Percentiles rank a stretch among this genome's conserved stretches.
Conservation (phyloP, 2,888 invertebrate genomes). For the Alentia gelatinosa region DNA sequence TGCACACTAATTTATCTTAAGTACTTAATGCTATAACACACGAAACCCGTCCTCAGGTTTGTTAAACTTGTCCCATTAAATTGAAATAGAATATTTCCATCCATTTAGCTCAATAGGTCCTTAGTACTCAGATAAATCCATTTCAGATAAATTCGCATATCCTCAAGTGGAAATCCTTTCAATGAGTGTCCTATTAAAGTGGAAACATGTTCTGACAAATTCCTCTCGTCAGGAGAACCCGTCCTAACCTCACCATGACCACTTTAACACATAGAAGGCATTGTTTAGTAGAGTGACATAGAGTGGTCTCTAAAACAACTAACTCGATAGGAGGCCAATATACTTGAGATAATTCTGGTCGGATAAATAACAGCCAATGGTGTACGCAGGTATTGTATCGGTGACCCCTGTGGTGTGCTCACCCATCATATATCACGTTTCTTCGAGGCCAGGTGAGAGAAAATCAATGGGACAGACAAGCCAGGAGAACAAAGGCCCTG, state of each 20-base stretch:
- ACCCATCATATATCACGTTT: neutral
- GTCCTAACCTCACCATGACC: neutral
- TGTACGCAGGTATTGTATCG: slow-evolving; percentile 4
- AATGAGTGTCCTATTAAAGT: neutral
- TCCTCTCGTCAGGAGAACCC: neutral
- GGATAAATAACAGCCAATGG: neutral
- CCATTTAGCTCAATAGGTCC: too few relatives aligned
- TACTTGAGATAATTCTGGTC: neutral
- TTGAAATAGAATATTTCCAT: too few relatives aligned
- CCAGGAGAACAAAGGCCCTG: neutral
- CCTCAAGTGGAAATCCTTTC: neutral
- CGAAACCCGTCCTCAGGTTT: too few relatives aligned
- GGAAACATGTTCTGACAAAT: neutral
- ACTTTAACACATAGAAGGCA: neutral
- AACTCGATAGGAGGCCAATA: neutral
- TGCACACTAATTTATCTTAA: too few relatives aligned
- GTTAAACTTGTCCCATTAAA: too few relatives aligned
- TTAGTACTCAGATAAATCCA: too few relatives aligned
- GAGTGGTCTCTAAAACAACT: slow-evolving; percentile 3
- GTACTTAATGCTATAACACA: too few relatives aligned
- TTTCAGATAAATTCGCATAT: too few relatives aligned
- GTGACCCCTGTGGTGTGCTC: neutral
- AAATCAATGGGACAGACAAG: neutral
- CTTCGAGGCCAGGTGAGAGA: neutral
- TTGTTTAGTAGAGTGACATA: neutral